phyloP scores from a whole-genome alignment of 1,140 invertebrate species.

The Cataglyphis hispanica region DNA sequence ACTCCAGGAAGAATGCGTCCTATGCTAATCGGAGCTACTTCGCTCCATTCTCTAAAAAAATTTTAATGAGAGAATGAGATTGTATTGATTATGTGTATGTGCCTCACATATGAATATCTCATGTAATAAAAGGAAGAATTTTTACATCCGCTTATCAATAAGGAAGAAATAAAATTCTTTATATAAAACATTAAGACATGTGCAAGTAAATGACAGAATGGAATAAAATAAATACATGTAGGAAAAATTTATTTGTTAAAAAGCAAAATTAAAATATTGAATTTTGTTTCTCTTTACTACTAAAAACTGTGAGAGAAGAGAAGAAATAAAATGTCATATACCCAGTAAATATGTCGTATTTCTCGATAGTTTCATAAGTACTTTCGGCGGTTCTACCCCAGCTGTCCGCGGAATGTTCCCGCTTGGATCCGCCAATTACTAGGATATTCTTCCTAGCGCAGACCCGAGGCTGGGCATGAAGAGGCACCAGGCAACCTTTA shows the following conservation, averaged over 20 bases:
- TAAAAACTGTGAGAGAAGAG: neutral
- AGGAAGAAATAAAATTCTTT: neutral
- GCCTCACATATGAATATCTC: neutral
- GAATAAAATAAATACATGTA: no score
- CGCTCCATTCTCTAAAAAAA: slow-evolving; percentile 91
- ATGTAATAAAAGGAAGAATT: neutral
- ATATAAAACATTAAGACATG: slow-evolving; percentile 20
- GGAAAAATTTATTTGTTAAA: no score
- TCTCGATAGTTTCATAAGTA: slow-evolving; percentile 92
- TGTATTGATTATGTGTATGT: no score
- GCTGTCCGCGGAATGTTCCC: slow-evolving; percentile 90
- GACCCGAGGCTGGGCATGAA: slow-evolving; percentile 92
- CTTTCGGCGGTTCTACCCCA: slow-evolving; percentile 90
- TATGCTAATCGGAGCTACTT: slow-evolving; percentile 93
- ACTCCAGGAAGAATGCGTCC: slow-evolving; percentile 96
- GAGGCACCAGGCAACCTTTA: slow-evolving; percentile 92
- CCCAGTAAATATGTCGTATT: slow-evolving; percentile 93
- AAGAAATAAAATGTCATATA: slow-evolving; percentile 75
- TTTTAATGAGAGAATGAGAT: neutral
- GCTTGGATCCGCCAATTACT: slow-evolving; percentile 95
- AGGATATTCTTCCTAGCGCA: slow-evolving; percentile 95
- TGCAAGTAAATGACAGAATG: slow-evolving; percentile 15
- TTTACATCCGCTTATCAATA: neutral
- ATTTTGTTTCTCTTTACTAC: neutral
- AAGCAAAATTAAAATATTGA: no score